Conservation (phyloP, 2,888 invertebrate species). For the Coenonympha glycerion region DNA sequence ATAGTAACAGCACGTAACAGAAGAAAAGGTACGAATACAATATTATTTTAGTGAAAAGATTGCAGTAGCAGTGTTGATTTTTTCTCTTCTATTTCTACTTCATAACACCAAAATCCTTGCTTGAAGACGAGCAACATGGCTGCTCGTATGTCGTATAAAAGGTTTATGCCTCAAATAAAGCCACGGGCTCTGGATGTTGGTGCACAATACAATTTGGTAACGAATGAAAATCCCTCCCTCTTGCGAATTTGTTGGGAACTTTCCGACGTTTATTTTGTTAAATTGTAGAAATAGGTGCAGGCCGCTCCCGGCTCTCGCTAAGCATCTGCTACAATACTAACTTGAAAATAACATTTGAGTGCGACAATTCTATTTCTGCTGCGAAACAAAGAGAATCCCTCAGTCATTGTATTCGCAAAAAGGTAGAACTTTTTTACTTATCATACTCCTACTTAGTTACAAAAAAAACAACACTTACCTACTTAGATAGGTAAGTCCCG, state of each 20-base stretch:
- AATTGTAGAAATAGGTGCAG: slow-evolving; percentile 20
- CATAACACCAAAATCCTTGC: background rate
- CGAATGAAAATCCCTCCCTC: slow-evolving; percentile 10
- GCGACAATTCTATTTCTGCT: slow-evolving; percentile 17
- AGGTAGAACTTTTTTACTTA: no score
- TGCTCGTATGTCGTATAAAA: background rate
- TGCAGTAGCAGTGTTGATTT: no score
- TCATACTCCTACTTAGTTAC: no score
- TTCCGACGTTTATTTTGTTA: slow-evolving; percentile 20
- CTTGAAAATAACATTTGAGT: slow-evolving; percentile 18
- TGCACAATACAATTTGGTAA: slow-evolving; percentile 2
- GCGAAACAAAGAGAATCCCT: slow-evolving; percentile 10
- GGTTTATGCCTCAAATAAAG: slow-evolving; percentile 2
- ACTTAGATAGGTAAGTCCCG: no score
- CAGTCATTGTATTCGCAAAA: slow-evolving; percentile 1
- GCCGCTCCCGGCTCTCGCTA: slow-evolving; percentile 18
- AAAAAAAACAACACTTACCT: no score
- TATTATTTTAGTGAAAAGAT: no score
- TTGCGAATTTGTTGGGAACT: slow-evolving; percentile 23
- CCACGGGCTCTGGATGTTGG: background rate
- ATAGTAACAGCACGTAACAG: no score
- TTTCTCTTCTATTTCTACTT: no score
- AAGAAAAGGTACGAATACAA: no score
- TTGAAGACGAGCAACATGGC: background rate
- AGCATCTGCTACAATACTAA: slow-evolving; percentile 22